Percentiles rank a stretch among this genome's conserved stretches.
These are phyloP conservation scores for Isaurus tuberculatus DNA, from an alignment of 92 coral and sea anemone species.

Conservation along the genomic window DNA sequence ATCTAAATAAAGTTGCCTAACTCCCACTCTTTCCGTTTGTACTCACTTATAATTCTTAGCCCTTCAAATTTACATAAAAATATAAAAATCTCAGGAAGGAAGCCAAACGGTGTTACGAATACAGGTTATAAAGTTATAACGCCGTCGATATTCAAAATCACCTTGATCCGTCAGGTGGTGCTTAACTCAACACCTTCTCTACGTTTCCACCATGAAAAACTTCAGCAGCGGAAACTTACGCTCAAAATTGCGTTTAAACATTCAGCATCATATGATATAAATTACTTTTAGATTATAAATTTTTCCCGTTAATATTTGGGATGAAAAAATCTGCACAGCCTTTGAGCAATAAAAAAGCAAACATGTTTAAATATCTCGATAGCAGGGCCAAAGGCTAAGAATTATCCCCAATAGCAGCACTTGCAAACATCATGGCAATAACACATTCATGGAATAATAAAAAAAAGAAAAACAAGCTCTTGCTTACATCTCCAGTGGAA, in stretches of 20 bases:
- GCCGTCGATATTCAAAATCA: background rate
- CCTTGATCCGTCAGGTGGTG: background rate
- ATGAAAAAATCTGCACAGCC: background rate
- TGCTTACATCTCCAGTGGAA: slow-evolving; percentile 92
- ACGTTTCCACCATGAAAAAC: too few species aligned
- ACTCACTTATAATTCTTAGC: background rate
- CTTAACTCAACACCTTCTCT: background rate
- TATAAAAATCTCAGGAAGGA: background rate
- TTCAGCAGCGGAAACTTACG: background rate
- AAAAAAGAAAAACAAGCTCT: background rate
- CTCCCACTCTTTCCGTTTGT: too few species aligned
- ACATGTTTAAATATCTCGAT: background rate
- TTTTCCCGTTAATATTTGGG: background rate
- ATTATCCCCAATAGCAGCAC: background rate
- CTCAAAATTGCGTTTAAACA: too few species aligned
- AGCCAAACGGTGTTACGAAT: background rate
- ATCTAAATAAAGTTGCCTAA: too few species aligned
- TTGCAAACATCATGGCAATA: background rate
- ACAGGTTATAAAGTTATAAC: background rate
- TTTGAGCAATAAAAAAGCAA: background rate
- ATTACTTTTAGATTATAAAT: background rate
- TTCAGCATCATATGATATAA: too few species aligned
- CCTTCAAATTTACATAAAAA: background rate
- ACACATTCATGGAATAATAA: background rate
- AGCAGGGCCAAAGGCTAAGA: background rate